Percentiles rank a stretch among this genome's conserved stretches.
Conservation (phyloP, 2,888 invertebrate genomes). For the Balanococcus diminutus region DNA sequence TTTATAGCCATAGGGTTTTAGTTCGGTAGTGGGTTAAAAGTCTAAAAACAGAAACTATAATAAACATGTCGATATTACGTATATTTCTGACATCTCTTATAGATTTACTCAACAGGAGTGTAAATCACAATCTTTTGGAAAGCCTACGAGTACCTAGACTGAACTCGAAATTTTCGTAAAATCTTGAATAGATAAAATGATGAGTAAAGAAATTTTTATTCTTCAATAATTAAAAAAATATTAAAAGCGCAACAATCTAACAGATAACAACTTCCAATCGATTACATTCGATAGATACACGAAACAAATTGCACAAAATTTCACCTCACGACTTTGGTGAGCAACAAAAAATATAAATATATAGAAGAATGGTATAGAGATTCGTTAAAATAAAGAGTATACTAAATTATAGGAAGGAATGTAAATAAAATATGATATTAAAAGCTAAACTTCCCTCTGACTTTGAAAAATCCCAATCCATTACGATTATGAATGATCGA, state of each 20-base stretch:
- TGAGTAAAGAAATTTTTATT: background rate
- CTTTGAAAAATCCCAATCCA: constrained; percentile 83
- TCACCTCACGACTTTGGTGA: background rate
- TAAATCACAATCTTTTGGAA: too few relatives aligned
- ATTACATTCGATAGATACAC: background rate
- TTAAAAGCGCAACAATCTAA: background rate
- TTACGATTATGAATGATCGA: constrained; percentile 83
- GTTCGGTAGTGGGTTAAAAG: too few relatives aligned
- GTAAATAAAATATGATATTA: constrained; percentile 62
- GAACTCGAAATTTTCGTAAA: too few relatives aligned
- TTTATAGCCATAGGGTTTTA: too few relatives aligned
- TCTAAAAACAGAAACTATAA: too few relatives aligned
- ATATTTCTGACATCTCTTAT: too few relatives aligned
- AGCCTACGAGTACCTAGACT: too few relatives aligned
- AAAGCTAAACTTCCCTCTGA: constrained; percentile 83
- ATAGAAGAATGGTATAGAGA: background rate
- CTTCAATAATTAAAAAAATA: background rate
- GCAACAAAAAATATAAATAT: background rate
- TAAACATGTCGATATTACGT: too few relatives aligned
- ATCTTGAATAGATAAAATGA: too few relatives aligned
- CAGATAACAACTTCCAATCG: background rate
- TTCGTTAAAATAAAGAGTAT: background rate
- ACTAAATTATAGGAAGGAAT: background rate
- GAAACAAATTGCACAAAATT: background rate
- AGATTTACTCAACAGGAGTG: too few relatives aligned